Conservation (phyloP, 2,888 invertebrate species). For the Adelphocoris suturalis region DNA sequence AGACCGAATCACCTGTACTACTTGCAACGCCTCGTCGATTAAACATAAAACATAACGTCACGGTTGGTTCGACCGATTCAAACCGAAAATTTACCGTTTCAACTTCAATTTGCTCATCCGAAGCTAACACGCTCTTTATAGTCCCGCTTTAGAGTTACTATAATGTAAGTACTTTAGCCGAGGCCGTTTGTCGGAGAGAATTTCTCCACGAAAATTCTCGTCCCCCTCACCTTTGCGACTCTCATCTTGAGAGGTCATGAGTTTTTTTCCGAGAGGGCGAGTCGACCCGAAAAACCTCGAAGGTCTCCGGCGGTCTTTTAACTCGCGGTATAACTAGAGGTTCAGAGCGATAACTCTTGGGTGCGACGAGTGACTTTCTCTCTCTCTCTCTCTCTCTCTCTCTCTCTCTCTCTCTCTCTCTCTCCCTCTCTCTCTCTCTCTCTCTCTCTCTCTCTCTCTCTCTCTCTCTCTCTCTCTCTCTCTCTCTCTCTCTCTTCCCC, state of each 20-base stretch:
- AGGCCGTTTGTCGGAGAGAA: constrained; percentile 27
- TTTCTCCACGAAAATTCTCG: neutral
- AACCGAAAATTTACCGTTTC: constrained; percentile 27
- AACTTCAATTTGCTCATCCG: constrained; percentile 36
- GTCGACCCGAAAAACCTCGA: constrained; percentile 16
- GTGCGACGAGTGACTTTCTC: constrained; percentile 4
- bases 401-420: neutral
- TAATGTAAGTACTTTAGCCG: constrained; percentile 12
- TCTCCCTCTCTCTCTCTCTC: neutral
- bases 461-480: neutral
- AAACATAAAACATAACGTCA: neutral
- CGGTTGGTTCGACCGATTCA: neutral
- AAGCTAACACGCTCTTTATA: constrained; percentile 14
- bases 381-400: neutral
- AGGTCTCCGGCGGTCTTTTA: neutral
- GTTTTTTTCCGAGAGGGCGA: neutral
- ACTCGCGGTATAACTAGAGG: constrained; percentile 27
- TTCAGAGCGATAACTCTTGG: constrained; percentile 15
- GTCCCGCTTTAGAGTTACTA: neutral
- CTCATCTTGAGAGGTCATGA: constrained; percentile 4
- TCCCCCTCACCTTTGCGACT: neutral
- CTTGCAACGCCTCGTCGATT: neutral
- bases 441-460: neutral
- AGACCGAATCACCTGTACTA: neutral
- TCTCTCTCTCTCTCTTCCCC: neutral